Percentiles rank a stretch among this genome's conserved stretches.
These are phyloP conservation scores for Ommatoiulus sabulosus DNA, from an alignment of 2,888 invertebrate genomes.

Conservation along the genomic window DNA sequence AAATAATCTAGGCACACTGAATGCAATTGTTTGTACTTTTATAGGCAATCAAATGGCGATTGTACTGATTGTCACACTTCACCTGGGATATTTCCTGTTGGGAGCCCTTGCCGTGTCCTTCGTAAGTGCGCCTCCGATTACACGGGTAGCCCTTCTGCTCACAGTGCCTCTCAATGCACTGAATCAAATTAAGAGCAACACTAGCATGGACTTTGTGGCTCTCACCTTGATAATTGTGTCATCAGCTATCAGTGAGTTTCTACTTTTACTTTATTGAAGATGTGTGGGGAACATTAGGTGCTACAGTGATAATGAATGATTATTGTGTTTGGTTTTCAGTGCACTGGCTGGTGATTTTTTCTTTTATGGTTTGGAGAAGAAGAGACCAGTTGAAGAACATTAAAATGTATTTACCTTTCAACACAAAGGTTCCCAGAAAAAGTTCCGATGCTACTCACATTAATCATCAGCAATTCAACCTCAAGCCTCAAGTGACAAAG, in stretches of 20 bases:
- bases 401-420: background rate
- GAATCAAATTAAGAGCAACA: slow-evolving; percentile 30
- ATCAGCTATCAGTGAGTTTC: slow-evolving; percentile 40
- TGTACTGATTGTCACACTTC: background rate
- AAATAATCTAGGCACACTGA: background rate
- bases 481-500: background rate
- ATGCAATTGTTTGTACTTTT: background rate
- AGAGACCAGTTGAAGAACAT: background rate
- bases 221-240: slow-evolving; percentile 39
- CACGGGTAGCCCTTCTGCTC: slow-evolving; percentile 46
- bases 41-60: slow-evolving; percentile 53
- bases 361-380: background rate
- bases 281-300: background rate
- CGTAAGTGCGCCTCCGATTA: slow-evolving; percentile 49
- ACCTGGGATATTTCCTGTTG: slow-evolving; percentile 54
- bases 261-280: background rate
- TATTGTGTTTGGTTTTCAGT: background rate
- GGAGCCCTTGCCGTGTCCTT: slow-evolving; percentile 50
- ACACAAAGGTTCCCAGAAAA: background rate
- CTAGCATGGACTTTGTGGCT: slow-evolving; percentile 29
- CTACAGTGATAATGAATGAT: background rate
- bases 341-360: slow-evolving; percentile 18
- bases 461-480: background rate
- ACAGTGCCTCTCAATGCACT: slow-evolving; percentile 51
- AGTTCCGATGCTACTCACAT: background rate